Evolutionary conservation across 2,888 invertebrate genomes (phyloP), one percentile per base, ranked within the genome.

Genomic region (Drosophila paracracens): DNA sequence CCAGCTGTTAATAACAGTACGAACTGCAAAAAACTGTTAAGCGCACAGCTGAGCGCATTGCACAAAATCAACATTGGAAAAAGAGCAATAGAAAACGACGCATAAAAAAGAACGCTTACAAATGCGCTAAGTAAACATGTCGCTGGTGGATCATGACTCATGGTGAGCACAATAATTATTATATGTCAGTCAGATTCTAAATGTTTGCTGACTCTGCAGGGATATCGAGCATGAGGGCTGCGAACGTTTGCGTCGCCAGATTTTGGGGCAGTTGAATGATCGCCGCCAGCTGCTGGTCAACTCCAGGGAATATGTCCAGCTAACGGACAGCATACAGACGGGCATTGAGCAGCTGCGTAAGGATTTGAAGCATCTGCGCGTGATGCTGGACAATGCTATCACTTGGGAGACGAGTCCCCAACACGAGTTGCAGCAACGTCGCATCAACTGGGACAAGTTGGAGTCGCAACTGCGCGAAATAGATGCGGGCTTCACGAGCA

Each of bases 191-290:
- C 16, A 25, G 16, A 7, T 36, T 36, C 16, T 6, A 1, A 3
- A 52, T 7, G 16, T 1, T 29, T 56, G 18, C 13, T 16, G 3
- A 38, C 3, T 35, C 25, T 29, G 48, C 73, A 96, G 96, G 96
- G 92, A 95, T 18, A 91, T 94, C 0, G 96, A 96, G 88, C 94
- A 95, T 91, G 95, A 96, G 81, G 94, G 95, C 1, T 96, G 96
- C 82, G 95, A 96, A 83, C 94, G 94, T 70, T 90, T 96, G 29
- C 94, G 94, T 82, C 93, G 95, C 53, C 95, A 95, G 80, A 95
- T 96, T 56, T 94, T 95, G 93, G 94, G 95, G 68, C 94, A 95
- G 83, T 87, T 96, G 11, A 94, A 94, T 1, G 90, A 94, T 62
- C 93, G 96, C 58, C 94, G 95, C 76, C 93, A 93, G 73, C 94